Evolutionary conservation across 2,888 invertebrate genomes (phyloP).

Genomic region (Meganola albula): DNA sequence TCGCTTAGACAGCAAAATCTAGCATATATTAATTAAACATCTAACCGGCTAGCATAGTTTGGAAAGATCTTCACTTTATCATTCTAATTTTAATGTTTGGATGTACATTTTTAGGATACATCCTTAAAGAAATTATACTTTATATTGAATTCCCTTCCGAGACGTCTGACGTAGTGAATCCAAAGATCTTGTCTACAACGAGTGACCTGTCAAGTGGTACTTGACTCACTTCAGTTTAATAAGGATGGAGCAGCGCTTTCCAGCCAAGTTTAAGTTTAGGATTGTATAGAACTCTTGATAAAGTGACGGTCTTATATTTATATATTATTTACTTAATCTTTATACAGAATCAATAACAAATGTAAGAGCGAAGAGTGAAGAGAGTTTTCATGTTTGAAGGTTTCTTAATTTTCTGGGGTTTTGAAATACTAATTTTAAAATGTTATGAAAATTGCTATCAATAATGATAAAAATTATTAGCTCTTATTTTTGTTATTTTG

Average conservation of each 20-base stretch:
- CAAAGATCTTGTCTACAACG: constrained; percentile 51
- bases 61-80: constrained; percentile 33
- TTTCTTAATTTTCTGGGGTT: no score
- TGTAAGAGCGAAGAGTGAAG: no score
- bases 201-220: constrained; percentile 58
- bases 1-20: constrained; percentile 45
- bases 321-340: constrained; percentile 7
- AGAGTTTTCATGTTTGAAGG: no score
- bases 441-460: no score
- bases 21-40: constrained; percentile 32
- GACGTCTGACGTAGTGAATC: constrained; percentile 35
- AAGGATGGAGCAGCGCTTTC: constrained; percentile 56
- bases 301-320: constrained; percentile 42
- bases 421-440: no score
- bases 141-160: constrained; percentile 38
- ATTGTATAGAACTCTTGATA: constrained; percentile 14
- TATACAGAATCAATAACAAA: constrained; percentile 1
- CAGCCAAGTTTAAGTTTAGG: constrained; percentile 30
- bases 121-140: constrained; percentile 26
- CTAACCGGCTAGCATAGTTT: constrained; percentile 19
- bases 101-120: constrained; percentile 20
- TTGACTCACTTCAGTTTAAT: constrained; percentile 66
- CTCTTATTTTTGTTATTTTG: no score
- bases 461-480: no score
- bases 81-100: neutral